Percentiles rank a stretch among this genome's conserved stretches.
phyloP scores from a whole-genome alignment of 2,797 vertebrate genomes.

The Sebastes matsubarae region DNA sequence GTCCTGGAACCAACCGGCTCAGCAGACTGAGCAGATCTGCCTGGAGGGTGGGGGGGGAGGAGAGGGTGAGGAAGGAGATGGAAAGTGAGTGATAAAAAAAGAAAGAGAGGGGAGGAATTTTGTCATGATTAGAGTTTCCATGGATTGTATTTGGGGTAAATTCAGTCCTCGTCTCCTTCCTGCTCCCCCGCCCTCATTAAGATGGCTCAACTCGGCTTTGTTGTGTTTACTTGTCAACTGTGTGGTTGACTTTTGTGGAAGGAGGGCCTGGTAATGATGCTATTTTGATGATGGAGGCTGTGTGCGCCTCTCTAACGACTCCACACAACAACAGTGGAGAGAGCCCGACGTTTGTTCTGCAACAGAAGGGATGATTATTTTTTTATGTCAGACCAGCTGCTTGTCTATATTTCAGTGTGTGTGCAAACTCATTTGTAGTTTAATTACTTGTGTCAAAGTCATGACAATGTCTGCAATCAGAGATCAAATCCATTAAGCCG shows the following conservation, averaged over 20 bases:
- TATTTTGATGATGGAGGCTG: conserved; percentile 29
- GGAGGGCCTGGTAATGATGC: conserved; percentile 35
- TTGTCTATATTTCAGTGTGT: conserved; percentile 1
- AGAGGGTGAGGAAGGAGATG: neutral
- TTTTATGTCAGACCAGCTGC: conserved; percentile 23
- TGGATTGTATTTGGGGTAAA: conserved; percentile 9
- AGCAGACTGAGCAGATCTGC: conserved; percentile 31
- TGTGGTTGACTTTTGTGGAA: conserved; percentile 27
- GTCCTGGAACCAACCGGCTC: conserved; percentile 30
- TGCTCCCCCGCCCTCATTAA: conserved; percentile 30
- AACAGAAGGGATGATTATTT: conserved; percentile 37
- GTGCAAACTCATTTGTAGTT: conserved; percentile 18
- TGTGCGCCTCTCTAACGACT: conserved; percentile 4
- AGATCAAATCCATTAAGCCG: neutral
- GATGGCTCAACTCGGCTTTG: conserved; percentile 11
- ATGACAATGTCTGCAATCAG: neutral
- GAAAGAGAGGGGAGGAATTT: neutral
- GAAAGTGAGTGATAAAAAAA: conserved; percentile 2
- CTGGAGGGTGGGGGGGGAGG: neutral
- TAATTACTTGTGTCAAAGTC: conserved; percentile 27
- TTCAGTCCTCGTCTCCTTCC: conserved; percentile 1
- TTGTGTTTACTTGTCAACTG: conserved; percentile 33
- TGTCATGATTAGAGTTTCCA: neutral
- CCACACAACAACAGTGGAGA: neutral
- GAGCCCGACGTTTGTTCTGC: conserved; percentile 3